Percentiles rank a stretch among this genome's conserved stretches.
Conservation (phyloP, 2,888 invertebrate genomes). For the Drosophila diplacantha region DNA sequence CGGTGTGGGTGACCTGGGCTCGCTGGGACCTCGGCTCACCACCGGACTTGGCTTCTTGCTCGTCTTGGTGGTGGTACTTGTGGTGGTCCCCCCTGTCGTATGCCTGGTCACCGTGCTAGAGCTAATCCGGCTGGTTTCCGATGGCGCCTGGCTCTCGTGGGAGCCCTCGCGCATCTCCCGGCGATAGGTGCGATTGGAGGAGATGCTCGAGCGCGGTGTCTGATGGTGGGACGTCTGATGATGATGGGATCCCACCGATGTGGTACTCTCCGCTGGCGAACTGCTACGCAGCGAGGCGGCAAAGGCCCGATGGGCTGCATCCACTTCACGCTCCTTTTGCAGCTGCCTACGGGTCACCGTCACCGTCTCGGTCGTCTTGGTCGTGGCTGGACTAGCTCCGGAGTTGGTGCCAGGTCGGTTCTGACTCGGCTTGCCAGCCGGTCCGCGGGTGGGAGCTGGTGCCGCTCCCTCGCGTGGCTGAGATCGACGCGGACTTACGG, state of each 20-base stretch:
- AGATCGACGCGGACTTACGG: slow-evolving; percentile 43
- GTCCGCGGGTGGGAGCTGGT: slow-evolving; percentile 53
- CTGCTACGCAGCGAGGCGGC: slow-evolving; percentile 85
- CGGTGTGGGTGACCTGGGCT: slow-evolving; percentile 65
- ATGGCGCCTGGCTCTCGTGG: slow-evolving; percentile 75
- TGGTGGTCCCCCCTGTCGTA: slow-evolving; percentile 41
- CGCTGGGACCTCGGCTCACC: slow-evolving; percentile 65
- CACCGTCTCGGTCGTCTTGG: slow-evolving; percentile 46
- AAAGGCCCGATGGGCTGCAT: slow-evolving; percentile 87
- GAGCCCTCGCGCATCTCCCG: slow-evolving; percentile 75
- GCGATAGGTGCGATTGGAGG: slow-evolving; percentile 67
- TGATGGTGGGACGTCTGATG: slow-evolving; percentile 75
- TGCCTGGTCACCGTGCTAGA: slow-evolving; percentile 74
- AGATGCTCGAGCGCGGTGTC: slow-evolving; percentile 73
- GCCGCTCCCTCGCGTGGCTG: slow-evolving; percentile 54
- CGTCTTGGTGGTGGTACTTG: slow-evolving; percentile 44
- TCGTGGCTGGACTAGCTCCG: slow-evolving; percentile 26
- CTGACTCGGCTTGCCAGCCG: slow-evolving; percentile 50
- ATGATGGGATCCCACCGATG: slow-evolving; percentile 55
- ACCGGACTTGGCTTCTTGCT: slow-evolving; percentile 61
- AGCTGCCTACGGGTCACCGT: slow-evolving; percentile 61
- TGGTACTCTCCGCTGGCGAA: slow-evolving; percentile 80
- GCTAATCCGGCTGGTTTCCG: slow-evolving; percentile 76
- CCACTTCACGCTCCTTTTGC: slow-evolving; percentile 77
- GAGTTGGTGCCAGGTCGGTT: slow-evolving; percentile 27